A percentile compares a stretch with the other conserved stretches of the same genome.
These are phyloP conservation scores for Ictidomys tridecemlineatus DNA, from an alignment of 2,113 vertebrate genomes.

Conservation along the genomic window DNA sequence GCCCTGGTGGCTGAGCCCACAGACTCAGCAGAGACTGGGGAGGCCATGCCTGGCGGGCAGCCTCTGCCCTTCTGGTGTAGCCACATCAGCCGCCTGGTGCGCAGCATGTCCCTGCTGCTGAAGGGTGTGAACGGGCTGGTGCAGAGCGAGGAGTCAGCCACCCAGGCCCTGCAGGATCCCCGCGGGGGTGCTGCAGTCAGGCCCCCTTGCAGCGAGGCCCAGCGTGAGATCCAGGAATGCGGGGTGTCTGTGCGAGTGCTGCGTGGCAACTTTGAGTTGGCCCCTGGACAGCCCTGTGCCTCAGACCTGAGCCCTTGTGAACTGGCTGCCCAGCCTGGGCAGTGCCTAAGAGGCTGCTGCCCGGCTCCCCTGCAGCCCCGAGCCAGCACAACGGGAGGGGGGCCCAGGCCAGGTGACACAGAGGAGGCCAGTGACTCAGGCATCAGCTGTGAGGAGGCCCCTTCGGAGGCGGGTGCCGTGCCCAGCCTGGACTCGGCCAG, in stretches of 20 bases:
- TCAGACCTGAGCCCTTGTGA: background rate
- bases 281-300: background rate
- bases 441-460: conserved; percentile 88
- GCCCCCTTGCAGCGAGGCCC: conserved; percentile 86
- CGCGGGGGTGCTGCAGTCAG: conserved; percentile 69
- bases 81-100: conserved; percentile 92
- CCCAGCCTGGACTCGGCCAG: conserved; percentile 87
- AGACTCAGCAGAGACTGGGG: rapidly evolving
- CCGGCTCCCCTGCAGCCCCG: rapidly evolving
- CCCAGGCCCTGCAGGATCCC: background rate
- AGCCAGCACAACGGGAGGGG: rapidly evolving
- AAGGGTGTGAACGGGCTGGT: conserved; percentile 87
- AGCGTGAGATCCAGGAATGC: conserved; percentile 93
- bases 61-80: conserved; percentile 93
- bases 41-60: conserved; percentile 72
- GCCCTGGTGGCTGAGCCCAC: background rate
- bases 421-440: conserved; percentile 88
- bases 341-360: background rate
- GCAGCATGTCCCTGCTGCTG: conserved; percentile 94
- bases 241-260: conserved; percentile 94
- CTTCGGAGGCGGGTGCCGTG: conserved; percentile 71
- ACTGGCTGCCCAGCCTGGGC: rapidly evolving
- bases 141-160: background rate
- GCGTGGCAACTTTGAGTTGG: conserved; percentile 92
- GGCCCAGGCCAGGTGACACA: rapidly evolving